These are phyloP conservation scores for Mesoligia furuncula DNA, from an alignment of 2,888 invertebrate genomes.

Conservation along the genomic window DNA sequence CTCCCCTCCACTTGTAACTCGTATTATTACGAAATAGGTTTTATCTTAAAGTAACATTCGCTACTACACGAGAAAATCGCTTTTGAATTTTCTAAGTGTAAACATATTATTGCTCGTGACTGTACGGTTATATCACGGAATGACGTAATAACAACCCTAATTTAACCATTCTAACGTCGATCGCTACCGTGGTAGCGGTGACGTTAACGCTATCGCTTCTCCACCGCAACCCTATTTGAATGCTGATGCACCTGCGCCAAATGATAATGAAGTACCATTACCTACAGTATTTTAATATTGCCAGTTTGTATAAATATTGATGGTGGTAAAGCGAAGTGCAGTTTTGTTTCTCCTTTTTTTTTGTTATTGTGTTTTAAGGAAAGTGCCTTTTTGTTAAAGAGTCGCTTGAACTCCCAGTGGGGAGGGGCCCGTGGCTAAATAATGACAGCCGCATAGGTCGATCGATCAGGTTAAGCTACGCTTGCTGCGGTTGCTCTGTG, in stretches of 20 bases:
- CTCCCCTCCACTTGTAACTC: too few relatives aligned
- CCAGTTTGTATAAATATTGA: constrained; percentile 43
- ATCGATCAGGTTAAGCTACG: too few relatives aligned
- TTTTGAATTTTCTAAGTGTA: background rate
- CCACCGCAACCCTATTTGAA: constrained; percentile 66
- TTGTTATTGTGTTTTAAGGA: background rate
- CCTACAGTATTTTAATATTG: constrained; percentile 63
- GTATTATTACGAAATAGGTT: background rate
- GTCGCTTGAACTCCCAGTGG: background rate
- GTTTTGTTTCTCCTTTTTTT: background rate
- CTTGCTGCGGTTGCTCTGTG: too few relatives aligned
- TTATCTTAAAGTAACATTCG: background rate
- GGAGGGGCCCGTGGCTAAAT: too few relatives aligned
- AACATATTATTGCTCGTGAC: background rate
- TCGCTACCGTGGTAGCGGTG: constrained; percentile 49
- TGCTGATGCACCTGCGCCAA: constrained; percentile 69
- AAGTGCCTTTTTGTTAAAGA: background rate
- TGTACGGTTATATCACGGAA: background rate
- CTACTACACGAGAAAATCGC: background rate
- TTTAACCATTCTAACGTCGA: background rate
- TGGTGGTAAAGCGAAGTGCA: background rate
- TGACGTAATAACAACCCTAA: background rate
- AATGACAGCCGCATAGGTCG: too few relatives aligned
- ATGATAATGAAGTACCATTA: constrained; percentile 68
- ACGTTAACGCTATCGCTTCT: constrained; percentile 57